Conservation (phyloP, 2,797 vertebrate genomes). For the Nothura maculosa region DNA sequence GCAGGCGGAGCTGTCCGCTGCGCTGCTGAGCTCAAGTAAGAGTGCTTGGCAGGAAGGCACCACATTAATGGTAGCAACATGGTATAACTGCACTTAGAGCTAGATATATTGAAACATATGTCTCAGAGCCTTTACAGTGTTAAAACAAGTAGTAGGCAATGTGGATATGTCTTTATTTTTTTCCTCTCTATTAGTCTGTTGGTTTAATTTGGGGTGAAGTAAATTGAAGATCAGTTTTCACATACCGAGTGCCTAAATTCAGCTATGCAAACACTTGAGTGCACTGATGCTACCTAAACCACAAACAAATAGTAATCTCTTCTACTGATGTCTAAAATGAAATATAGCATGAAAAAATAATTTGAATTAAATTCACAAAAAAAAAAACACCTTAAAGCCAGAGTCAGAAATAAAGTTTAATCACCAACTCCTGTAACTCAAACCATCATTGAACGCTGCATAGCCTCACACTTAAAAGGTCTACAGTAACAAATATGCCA, state of each 20-base stretch:
- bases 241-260: background rate
- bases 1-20: background rate
- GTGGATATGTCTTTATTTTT: background rate
- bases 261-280: background rate
- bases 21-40: background rate
- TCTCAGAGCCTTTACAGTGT: rapidly evolving
- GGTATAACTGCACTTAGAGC: background rate
- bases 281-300: background rate
- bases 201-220: background rate
- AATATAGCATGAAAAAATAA: background rate
- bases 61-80: background rate
- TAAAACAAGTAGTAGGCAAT: background rate
- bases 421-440: background rate
- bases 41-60: background rate
- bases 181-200: background rate
- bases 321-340: background rate
- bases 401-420: background rate
- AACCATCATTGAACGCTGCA: background rate
- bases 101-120: rapidly evolving
- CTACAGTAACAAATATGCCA: background rate
- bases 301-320: background rate
- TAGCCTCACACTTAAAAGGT: background rate
- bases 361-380: background rate
- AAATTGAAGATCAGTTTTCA: background rate
- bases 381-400: background rate